Percentiles rank a stretch among this genome's conserved stretches.
Conservation (phyloP, 2,113 vertebrate species). For the Noturus placidus region DNA sequence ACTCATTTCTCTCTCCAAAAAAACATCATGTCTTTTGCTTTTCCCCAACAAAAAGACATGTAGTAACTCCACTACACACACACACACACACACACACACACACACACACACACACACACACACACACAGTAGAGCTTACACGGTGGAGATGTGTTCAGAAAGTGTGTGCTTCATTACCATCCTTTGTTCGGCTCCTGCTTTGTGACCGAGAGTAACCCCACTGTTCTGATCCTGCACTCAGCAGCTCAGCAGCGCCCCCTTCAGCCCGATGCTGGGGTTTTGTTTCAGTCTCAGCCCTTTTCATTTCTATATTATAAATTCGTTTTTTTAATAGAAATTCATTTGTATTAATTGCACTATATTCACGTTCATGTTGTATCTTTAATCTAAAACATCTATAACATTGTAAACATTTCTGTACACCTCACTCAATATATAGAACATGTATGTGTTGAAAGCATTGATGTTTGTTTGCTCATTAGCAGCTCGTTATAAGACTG, state of each 20-base stretch:
- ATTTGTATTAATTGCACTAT: not conserved
- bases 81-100: not conserved
- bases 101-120: not conserved
- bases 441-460: not conserved
- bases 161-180: constrained; percentile 10
- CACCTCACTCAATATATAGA: not conserved
- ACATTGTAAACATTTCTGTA: not conserved
- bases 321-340: not conserved
- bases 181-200: not conserved
- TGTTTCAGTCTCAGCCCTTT: not conserved
- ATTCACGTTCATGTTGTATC: not conserved
- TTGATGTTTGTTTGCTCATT: not conserved
- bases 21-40: not conserved
- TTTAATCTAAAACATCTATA: not conserved
- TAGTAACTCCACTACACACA: not conserved
- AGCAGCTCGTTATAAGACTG: not conserved
- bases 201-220: constrained; percentile 66
- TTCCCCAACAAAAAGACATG: not conserved
- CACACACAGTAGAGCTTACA: not conserved
- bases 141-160: not conserved
- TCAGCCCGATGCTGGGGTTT: not conserved
- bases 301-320: not conserved
- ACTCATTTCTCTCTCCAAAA: not conserved
- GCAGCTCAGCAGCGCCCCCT: constrained; percentile 8
- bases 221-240: not conserved